Evolutionary conservation across 2,113 vertebrate genomes (phyloP), one percentile per base, ranked within the genome.

Genomic region (Capricornis sumatraensis): DNA sequence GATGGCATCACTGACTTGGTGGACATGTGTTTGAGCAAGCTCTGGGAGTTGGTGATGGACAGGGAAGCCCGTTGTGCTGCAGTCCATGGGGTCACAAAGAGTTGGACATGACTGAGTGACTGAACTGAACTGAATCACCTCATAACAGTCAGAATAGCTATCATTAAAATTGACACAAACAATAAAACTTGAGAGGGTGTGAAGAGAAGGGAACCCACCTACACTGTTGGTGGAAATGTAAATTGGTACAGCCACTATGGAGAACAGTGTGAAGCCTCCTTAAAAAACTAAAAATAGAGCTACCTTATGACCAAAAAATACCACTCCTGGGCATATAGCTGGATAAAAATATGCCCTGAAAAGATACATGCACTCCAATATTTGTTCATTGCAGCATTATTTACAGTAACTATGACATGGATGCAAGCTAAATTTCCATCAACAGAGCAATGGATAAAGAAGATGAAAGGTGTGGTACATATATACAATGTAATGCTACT

Each of bases 81-180:
- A 67, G 33, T n/a, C n/a, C 64, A 21, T 71, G n/a, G 64, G 64
- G n/a, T 71, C 64, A 0, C 33, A 71, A 67, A 36, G 64, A 71
- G 64, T 71, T 0, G 0, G 64, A 36, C n/a, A 11, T 0, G n/a
- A 36, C 2, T 71, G 4, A 71, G n/a, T 5, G 1, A 71, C 4
- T 71, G 64, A 21, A 36, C 33, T 36, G 8, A 36, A 67, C n/a
- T 71, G n/a, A 71, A 36, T 71, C 64, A 36, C 17, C 64, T 71
- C n/a, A 12, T 36, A 71, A 36, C 64, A 11, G 64, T 71, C n/a
- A 67, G 64, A 21, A 67, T 67, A 17, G 9, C n/a, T 9, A 36
- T 67, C 64, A 36, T 11, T 67, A 74, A 74, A 40, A 40, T 13
- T 40, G 13, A 12, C 36, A 25, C 11, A 74, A 74, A 43, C 5